Base-by-base conservation (phyloP, 2,113 vertebrate genomes). In the human (Homo sapiens) region DNA sequence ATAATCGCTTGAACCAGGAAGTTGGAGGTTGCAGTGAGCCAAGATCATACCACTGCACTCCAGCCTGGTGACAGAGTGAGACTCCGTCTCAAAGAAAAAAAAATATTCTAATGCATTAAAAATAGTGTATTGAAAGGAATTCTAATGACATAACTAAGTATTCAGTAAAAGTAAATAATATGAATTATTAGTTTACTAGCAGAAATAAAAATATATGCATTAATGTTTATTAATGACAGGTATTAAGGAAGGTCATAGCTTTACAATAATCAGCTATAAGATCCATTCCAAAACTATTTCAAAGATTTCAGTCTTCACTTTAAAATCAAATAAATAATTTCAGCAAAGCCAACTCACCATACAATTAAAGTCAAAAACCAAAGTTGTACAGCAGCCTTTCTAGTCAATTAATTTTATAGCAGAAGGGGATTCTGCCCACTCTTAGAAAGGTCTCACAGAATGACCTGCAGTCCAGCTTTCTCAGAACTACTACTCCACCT, bases 91-190 rank as follows among this genome's bases (percentile, higher is more conserved):
- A 55, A 55, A 55, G 18, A 55, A 20, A 55, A 55, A 64, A 95
- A 97, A 75, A 18, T 61, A 38, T 78, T 87, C 6, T 8, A 92
- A 81, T 78, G 13, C 17, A 95, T 88, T 83, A 90, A 95, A 95
- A 68, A 92, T 92, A 86, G 88, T 68, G 23, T 72, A 87, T 73
- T 97, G 93, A n/a, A 93, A 87, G 38, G 3, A 86, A 92, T 86
- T 89, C 8, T 94, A 96, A 92, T 78, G 38, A 0, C 40, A 66
- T 35, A 20, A 6, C 27, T 0, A 10, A 76, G 22, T 6, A 83
- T 64, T 70, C 27, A 83, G 32, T 78, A 38, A 80, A 85, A 92
- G 17, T 35, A 91, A 68, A 94, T 72, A 40, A 55, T 94, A 89
- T 18, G 91, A 79, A 96, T 72, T 66, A 68, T 40, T 66, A 59